Evolutionary conservation across 2,888 invertebrate genomes (phyloP).

Genomic region (Pristionchus fissidentatus): DNA sequence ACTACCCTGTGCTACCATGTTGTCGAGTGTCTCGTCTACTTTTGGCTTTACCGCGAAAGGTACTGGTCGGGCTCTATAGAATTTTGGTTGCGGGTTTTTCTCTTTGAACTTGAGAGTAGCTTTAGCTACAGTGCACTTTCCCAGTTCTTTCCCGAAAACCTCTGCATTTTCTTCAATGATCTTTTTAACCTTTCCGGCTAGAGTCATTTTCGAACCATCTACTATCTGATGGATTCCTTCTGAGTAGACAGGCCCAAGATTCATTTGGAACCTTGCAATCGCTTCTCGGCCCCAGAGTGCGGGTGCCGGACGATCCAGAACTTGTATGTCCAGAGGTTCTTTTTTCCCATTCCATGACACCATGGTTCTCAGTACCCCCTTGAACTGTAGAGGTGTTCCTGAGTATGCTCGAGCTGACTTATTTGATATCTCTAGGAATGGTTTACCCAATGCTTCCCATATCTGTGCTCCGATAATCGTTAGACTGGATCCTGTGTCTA

Average conservation of each 20-base stretch:
- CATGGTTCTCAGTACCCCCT: slow-evolving; percentile 17
- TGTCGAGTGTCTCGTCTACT: slow-evolving; percentile 21
- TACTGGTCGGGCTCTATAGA: slow-evolving; percentile 6
- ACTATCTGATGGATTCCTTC: not conserved
- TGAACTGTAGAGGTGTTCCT: slow-evolving; percentile 27
- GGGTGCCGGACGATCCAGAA: slow-evolving; percentile 18
- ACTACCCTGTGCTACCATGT: slow-evolving; percentile 25
- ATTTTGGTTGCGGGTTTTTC: not conserved
- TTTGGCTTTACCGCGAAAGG: slow-evolving; percentile 15
- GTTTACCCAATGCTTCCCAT: slow-evolving; percentile 43
- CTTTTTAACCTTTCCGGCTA: not conserved
- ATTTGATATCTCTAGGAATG: not conserved
- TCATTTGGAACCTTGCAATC: slow-evolving; percentile 28
- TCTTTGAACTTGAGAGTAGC: slow-evolving; percentile 40
- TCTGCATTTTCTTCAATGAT: not conserved
- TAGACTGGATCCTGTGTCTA: slow-evolving; percentile 41
- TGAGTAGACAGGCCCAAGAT: slow-evolving; percentile 40
- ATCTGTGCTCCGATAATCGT: slow-evolving; percentile 18
- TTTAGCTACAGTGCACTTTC: slow-evolving; percentile 34
- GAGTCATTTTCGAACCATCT: not conserved
- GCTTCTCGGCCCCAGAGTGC: slow-evolving; percentile 45
- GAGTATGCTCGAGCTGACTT: not conserved
- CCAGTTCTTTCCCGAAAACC: slow-evolving; percentile 20
- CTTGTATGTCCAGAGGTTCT: not conserved
- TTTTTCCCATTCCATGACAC: not conserved